Conservation (phyloP, 2,797 vertebrate species). For the Toxotes lorentzi region DNA sequence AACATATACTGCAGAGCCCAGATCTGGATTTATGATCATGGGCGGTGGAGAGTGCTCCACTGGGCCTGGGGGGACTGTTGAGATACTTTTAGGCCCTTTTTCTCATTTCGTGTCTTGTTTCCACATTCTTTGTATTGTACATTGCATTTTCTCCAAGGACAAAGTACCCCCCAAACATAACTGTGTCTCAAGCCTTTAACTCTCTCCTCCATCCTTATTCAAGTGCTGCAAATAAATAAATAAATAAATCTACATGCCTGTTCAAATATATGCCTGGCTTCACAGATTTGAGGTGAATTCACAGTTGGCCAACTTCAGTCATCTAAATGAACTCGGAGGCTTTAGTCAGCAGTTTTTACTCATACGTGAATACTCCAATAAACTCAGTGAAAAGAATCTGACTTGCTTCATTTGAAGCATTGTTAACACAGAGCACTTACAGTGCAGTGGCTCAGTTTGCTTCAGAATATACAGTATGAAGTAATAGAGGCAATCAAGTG, state of each 20-base stretch:
- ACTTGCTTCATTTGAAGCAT: conserved; percentile 62
- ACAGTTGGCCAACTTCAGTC: conserved; percentile 15
- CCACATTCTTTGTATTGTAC: conserved; percentile 54
- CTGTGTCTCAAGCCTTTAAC: conserved; percentile 46
- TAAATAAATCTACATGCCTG: conserved; percentile 1
- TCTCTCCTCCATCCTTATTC: conserved; percentile 33
- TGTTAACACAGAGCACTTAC: conserved; percentile 39
- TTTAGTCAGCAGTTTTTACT: conserved; percentile 37
- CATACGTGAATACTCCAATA: conserved; percentile 31
- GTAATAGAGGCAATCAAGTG: conserved; percentile 46
- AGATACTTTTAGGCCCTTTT: conserved; percentile 61
- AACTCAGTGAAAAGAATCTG: conserved; percentile 33
- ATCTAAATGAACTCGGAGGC: conserved; percentile 14
- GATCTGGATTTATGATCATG: conserved; percentile 79
- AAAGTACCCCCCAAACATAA: conserved; percentile 41
- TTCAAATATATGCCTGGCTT: conserved; percentile 4
- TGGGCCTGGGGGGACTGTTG: conserved; percentile 50
- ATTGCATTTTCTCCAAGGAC: conserved; percentile 64
- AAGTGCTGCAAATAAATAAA: conserved; percentile 32
- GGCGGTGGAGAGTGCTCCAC: conserved; percentile 45
- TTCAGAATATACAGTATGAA: conserved; percentile 33
- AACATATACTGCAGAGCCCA: conserved; percentile 56
- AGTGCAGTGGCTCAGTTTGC: conserved; percentile 40
- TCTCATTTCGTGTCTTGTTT: conserved; percentile 67
- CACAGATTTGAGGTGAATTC: conserved; percentile 6